A percentile compares a stretch with the other conserved stretches of the same genome.
Conservation (phyloP, 2,113 vertebrate species). For the Otocyon megalotis region DNA sequence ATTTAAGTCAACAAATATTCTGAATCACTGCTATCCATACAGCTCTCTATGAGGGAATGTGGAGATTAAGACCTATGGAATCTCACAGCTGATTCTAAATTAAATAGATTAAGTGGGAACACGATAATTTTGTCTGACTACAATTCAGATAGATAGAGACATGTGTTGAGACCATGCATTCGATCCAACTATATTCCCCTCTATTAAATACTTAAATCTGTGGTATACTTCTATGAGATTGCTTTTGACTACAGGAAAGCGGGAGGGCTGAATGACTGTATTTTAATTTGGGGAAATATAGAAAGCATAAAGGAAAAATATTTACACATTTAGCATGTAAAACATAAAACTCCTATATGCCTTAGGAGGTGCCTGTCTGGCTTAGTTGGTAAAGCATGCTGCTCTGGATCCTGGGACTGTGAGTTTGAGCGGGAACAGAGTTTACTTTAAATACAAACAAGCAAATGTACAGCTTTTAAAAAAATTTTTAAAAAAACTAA, state of each 20-base stretch:
- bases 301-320: neutral
- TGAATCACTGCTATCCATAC: neutral
- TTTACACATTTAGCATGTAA: neutral
- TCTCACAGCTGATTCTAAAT: neutral
- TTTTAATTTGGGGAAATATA: neutral
- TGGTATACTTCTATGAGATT: neutral
- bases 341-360: neutral
- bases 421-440: neutral
- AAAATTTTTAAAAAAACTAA: neutral
- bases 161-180: neutral
- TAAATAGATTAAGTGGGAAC: neutral
- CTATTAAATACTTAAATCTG: neutral
- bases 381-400: neutral
- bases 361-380: neutral
- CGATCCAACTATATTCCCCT: neutral
- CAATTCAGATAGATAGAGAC: neutral
- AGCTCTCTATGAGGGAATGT: neutral
- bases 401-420: neutral
- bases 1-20: conserved; percentile 17
- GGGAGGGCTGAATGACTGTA: neutral
- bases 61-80: neutral
- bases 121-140: neutral
- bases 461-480: neutral
- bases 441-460: neutral
- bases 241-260: neutral